These are phyloP conservation scores for Eupithecia centaureata DNA, from an alignment of 2,888 invertebrate genomes.

Conservation along the genomic window DNA sequence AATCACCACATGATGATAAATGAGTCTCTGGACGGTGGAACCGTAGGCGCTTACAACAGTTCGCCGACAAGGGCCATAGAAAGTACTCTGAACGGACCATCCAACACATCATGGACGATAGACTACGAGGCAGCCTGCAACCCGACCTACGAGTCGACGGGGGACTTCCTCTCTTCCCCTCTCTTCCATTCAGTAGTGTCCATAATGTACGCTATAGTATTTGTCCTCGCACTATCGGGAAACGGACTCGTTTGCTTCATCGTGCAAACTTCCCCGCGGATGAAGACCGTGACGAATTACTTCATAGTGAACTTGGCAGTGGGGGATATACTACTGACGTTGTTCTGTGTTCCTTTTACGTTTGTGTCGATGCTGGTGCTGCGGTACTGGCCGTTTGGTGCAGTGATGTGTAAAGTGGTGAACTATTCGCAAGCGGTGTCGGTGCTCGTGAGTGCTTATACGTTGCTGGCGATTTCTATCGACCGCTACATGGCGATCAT, in stretches of 20 bases:
- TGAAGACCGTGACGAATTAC: slow-evolving; percentile 96
- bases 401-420: slow-evolving; percentile 91
- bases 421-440: slow-evolving; percentile 92
- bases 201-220: slow-evolving; percentile 88
- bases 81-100: slow-evolving; percentile 40
- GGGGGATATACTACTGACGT: slow-evolving; percentile 94
- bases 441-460: slow-evolving; percentile 94
- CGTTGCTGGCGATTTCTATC: slow-evolving; percentile 94
- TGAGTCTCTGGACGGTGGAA: slow-evolving; percentile 53
- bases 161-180: slow-evolving; percentile 65
- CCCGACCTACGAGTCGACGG: slow-evolving; percentile 48
- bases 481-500: slow-evolving; percentile 96
- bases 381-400: slow-evolving; percentile 95
- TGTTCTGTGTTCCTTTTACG: slow-evolving; percentile 96
- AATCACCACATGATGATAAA: slow-evolving; percentile 59
- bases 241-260: slow-evolving; percentile 94
- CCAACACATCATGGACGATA: slow-evolving; percentile 58
- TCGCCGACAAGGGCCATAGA: slow-evolving; percentile 41
- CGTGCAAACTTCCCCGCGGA: slow-evolving; percentile 91
- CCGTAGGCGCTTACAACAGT: slow-evolving; percentile 46
- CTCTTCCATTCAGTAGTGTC: slow-evolving; percentile 87
- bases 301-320: slow-evolving; percentile 95
- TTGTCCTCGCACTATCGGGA: slow-evolving; percentile 88
- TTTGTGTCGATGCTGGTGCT: slow-evolving; percentile 91
- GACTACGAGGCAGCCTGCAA: slow-evolving; percentile 57